These are phyloP conservation scores for Sinhomidia bicolor DNA, from an alignment of 2,888 invertebrate species.

Conservation along the genomic window DNA sequence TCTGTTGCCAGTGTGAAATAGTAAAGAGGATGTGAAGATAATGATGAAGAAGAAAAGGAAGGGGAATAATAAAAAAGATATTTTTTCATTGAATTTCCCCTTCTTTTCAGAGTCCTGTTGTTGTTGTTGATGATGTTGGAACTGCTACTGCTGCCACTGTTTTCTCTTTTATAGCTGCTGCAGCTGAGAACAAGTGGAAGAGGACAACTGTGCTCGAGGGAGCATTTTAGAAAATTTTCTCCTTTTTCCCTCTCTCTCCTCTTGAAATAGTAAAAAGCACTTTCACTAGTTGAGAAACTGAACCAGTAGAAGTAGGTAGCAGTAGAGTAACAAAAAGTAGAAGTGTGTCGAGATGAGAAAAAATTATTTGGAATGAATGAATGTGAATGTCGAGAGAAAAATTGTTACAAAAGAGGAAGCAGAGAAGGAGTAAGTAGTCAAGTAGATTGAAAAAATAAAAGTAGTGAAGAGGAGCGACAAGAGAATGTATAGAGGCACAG, in stretches of 20 bases:
- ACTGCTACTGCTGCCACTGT: not conserved
- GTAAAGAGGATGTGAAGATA: no score
- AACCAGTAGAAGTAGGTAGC: not conserved
- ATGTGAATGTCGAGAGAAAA: slow-evolving; percentile 9
- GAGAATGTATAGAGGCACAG: not conserved
- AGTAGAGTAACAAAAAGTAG: no score
- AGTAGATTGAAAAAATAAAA: slow-evolving; percentile 14
- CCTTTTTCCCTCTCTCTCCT: not conserved
- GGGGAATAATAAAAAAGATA: not conserved
- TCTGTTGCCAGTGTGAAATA: not conserved
- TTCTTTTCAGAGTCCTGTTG: no score
- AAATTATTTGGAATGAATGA: slow-evolving; percentile 6
- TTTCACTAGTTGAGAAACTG: not conserved
- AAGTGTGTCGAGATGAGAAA: no score
- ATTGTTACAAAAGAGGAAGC: not conserved
- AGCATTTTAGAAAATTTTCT: slow-evolving; percentile 37
- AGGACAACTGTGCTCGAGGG: slow-evolving; percentile 43
- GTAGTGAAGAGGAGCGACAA: not conserved
- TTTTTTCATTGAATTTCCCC: slow-evolving; percentile 34
- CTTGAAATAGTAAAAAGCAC: not conserved
- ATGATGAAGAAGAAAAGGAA: not conserved
- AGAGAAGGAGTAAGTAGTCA: not conserved
- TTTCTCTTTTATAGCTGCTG: not conserved
- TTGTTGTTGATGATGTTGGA: no score
- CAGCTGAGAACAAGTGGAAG: slow-evolving; percentile 19